These are phyloP conservation scores for Craterocephalus amniculus DNA, from an alignment of 2,797 vertebrate species.

Conservation along the genomic window DNA sequence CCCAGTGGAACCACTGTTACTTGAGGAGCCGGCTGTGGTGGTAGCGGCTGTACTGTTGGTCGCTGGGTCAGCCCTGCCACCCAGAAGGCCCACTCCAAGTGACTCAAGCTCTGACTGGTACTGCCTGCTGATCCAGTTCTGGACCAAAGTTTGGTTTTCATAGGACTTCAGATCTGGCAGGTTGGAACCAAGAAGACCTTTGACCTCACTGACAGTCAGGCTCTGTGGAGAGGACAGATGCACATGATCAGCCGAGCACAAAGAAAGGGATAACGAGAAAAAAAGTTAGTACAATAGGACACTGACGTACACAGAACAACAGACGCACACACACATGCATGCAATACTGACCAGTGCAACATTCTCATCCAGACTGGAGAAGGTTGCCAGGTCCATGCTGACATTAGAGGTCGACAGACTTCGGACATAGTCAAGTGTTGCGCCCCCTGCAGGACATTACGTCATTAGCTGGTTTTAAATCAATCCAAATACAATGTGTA, in stretches of 20 bases:
- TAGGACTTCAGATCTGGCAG: slow-evolving; percentile 65
- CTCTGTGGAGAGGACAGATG: slow-evolving; percentile 45
- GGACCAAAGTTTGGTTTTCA: slow-evolving; percentile 59
- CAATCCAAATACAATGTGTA: no score
- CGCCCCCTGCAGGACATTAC: slow-evolving; percentile 72
- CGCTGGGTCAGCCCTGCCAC: slow-evolving; percentile 43
- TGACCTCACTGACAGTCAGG: slow-evolving; percentile 70
- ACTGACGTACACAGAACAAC: no score
- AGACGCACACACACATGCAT: background rate
- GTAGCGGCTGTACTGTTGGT: background rate
- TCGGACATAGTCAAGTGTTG: slow-evolving; percentile 2
- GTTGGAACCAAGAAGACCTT: slow-evolving; percentile 72
- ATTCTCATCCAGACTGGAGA: slow-evolving; percentile 54
- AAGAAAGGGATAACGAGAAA: background rate
- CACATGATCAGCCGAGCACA: background rate
- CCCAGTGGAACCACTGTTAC: background rate
- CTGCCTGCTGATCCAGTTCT: slow-evolving; percentile 63
- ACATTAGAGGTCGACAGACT: slow-evolving; percentile 50
- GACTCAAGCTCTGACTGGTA: slow-evolving; percentile 51
- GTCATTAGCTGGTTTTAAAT: no score
- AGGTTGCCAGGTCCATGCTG: slow-evolving; percentile 76
- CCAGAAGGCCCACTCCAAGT: slow-evolving; percentile 43
- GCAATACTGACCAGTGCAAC: slow-evolving; percentile 69
- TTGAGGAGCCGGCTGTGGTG: accelerated
- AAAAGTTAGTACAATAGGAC: background rate